phyloP scores from a whole-genome alignment of 1,140 invertebrate species.

The Drosophila sturtevanti region DNA sequence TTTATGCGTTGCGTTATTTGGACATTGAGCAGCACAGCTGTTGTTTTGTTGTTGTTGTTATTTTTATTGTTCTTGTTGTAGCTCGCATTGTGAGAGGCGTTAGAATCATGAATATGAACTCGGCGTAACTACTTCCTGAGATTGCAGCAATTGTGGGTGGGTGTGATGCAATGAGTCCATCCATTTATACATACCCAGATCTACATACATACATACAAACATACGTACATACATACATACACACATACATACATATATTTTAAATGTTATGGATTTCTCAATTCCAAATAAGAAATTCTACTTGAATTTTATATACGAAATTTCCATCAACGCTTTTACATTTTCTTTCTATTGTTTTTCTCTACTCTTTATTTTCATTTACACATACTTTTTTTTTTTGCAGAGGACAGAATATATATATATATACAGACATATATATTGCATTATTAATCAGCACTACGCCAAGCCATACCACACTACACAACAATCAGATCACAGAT shows the following conservation, averaged over 20 bases:
- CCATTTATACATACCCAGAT: not conserved
- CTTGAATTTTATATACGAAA: not conserved
- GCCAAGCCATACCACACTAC: not conserved
- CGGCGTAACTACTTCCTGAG: slow-evolving; percentile 6
- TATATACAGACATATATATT: not conserved
- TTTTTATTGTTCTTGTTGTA: too few species aligned
- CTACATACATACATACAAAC: not conserved
- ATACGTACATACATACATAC: not conserved
- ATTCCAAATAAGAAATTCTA: not conserved
- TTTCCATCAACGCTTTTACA: not conserved
- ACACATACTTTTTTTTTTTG: not conserved
- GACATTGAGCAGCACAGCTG: slow-evolving; percentile 22
- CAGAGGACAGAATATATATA: slow-evolving; percentile 3
- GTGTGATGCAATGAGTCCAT: not conserved
- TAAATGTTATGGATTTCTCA: slow-evolving; percentile 1
- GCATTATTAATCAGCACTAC: slow-evolving; percentile 6
- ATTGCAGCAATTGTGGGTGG: slow-evolving; percentile 3
- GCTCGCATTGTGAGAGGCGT: not conserved
- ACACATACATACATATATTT: not conserved
- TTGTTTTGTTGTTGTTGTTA: not conserved
- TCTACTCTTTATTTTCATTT: too few species aligned
- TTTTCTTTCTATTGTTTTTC: not conserved
- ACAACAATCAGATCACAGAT: not conserved
- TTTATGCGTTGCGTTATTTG: not conserved
- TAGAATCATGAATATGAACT: slow-evolving; percentile 8